Percentiles rank a stretch among this genome's conserved stretches.
phyloP scores from a whole-genome alignment of 2,797 vertebrate genomes.

The Chrysocyon brachyurus region DNA sequence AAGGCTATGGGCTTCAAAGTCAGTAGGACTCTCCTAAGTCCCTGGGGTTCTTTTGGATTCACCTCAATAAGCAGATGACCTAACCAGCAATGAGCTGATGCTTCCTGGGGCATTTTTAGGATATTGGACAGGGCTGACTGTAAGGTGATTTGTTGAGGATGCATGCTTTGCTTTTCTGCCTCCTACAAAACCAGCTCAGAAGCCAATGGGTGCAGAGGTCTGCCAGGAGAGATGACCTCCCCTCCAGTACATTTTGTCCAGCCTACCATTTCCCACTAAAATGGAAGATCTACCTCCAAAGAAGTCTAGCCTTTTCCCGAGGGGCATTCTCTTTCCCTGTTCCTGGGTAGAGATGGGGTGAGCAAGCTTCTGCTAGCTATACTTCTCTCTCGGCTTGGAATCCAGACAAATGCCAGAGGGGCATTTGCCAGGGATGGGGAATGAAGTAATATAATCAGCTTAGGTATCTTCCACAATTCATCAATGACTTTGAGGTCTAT shows the following conservation, averaged over 20 bases:
- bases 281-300: neutral
- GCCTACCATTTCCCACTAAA: neutral
- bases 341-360: neutral
- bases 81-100: neutral
- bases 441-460: neutral
- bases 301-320: neutral
- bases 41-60: neutral
- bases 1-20: conserved; percentile 17
- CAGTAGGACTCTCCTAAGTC: neutral
- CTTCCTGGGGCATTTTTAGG: conserved; percentile 3
- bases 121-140: neutral
- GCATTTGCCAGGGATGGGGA: neutral
- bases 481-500: neutral
- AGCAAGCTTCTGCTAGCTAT: neutral
- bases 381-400: neutral
- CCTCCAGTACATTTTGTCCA: neutral
- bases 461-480: neutral
- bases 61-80: neutral
- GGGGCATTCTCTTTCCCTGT: neutral
- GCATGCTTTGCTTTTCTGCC: neutral
- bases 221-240: neutral
- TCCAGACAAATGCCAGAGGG: neutral
- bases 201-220: neutral
- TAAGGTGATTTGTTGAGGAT: neutral
- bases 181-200: neutral